Conservation (phyloP, 2,888 invertebrate species). For the Urechis unicinctus region DNA sequence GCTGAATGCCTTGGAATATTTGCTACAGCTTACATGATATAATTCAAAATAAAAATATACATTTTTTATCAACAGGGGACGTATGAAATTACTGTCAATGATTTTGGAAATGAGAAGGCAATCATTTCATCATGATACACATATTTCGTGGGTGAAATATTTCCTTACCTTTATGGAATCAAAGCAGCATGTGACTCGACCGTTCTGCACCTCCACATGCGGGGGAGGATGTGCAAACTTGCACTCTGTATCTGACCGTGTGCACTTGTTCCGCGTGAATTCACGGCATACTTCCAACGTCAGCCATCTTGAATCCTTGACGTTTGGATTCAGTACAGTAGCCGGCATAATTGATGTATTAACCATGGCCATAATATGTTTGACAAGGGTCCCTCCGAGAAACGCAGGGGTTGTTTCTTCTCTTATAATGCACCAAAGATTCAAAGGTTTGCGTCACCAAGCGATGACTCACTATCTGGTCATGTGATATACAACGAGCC, state of each 20-base stretch:
- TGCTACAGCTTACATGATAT: no score
- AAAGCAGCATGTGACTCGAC: constrained; percentile 99
- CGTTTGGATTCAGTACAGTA: constrained; percentile 54
- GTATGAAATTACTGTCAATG: no score
- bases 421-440: not conserved
- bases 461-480: no score
- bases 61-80: no score
- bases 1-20: no score
- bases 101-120: no score
- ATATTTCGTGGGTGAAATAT: not conserved
- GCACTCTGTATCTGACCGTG: constrained; percentile 93
- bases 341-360: not conserved
- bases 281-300: constrained; percentile 96
- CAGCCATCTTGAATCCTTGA: constrained; percentile 93
- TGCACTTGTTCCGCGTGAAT: constrained; percentile 99
- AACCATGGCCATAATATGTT: not conserved
- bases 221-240: constrained; percentile 99
- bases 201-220: constrained; percentile 99
- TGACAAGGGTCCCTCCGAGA: not conserved
- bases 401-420: not conserved
- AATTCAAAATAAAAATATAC: no score
- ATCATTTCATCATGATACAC: not conserved
- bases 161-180: constrained; percentile 99
- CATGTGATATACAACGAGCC: no score
- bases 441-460: no score